Evolutionary conservation across 2,113 vertebrate genomes (phyloP), one percentile per base, ranked within the genome.

Genomic region (Rhinopomastus cyanomelas): DNA sequence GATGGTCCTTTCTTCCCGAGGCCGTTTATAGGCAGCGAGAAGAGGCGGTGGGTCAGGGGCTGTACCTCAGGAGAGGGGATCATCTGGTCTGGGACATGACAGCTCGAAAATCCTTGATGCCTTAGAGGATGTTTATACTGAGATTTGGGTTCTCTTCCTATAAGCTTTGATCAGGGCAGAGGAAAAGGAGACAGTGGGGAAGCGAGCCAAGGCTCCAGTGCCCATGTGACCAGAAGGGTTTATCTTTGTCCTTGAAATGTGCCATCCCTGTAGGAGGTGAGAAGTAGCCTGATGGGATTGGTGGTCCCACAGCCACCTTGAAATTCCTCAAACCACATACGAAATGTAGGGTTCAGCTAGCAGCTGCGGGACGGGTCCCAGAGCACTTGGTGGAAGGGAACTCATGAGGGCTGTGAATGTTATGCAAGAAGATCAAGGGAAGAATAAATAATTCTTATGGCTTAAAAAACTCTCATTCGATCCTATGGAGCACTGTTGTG

Each of bases 11-110:
- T 21, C 36, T 6, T 8, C 13, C 26, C 8, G 3, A 8, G 42
- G 11, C 32, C 73, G 22, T 23, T 77, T 37, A 15, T 49, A 22
- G 22, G 11, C n/a, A 62, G 48, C 0, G 0, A 78, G 37, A 19
- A 39, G 9, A 46, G 42, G 23, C 0, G 1, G 14, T 5, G 2
- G 39, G 9, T 60, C 7, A 9, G 36, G 8, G 9, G 6, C 19
- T 88, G 10, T 57, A 48, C 21, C 15, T 8, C 11, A 4, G 36
- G 26, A 49, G 12, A 1, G 7, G 9, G 1, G 2, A 37, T 86
- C 0, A 0, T 25, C 15, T 90, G 3, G 11, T n/a, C n/a, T 17
- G 37, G 42, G 39, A 72, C 12, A 9, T 16, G 46, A 16, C 30
- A 73, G 32, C 6, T 86, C 44, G 39, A 1, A 37, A 57, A 19